These are phyloP conservation scores for Arothron firmamentum DNA, from an alignment of 2,113 vertebrate genomes.

Conservation along the genomic window DNA sequence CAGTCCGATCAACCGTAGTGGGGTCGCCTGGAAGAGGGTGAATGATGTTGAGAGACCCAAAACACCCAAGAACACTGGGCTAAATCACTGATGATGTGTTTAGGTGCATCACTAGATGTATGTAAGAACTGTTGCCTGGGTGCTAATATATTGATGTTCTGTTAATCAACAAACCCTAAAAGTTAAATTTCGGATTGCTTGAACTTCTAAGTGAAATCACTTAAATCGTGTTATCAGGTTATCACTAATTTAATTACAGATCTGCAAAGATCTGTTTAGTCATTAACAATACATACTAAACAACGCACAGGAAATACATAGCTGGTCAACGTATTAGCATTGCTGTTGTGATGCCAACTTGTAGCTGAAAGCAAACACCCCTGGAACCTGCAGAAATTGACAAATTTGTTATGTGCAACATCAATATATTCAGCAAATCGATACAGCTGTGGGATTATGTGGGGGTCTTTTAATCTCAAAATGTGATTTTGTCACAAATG, in stretches of 20 bases:
- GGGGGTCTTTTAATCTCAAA: neutral
- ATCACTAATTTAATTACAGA: neutral
- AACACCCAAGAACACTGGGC: too few species aligned
- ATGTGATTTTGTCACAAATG: neutral
- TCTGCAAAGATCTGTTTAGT: neutral
- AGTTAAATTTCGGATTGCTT: too few species aligned
- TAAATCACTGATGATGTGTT: too few species aligned
- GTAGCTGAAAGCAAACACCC: neutral
- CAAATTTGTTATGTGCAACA: neutral
- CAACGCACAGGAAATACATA: neutral
- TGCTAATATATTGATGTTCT: too few species aligned
- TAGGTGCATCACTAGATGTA: too few species aligned
- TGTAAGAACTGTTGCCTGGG: too few species aligned
- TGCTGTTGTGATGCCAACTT: neutral
- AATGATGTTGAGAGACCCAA: too few species aligned
- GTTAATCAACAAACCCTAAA: too few species aligned
- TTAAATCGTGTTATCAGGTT: neutral
- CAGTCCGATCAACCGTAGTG: too few species aligned
- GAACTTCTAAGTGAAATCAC: too few species aligned
- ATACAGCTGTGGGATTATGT: neutral
- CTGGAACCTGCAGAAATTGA: too few species aligned
- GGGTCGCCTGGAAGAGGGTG: too few species aligned
- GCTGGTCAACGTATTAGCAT: neutral
- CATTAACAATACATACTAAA: neutral
- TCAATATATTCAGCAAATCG: neutral